These are phyloP conservation scores for Panthera tigris DNA, from an alignment of 2,113 vertebrate genomes.

Conservation along the genomic window DNA sequence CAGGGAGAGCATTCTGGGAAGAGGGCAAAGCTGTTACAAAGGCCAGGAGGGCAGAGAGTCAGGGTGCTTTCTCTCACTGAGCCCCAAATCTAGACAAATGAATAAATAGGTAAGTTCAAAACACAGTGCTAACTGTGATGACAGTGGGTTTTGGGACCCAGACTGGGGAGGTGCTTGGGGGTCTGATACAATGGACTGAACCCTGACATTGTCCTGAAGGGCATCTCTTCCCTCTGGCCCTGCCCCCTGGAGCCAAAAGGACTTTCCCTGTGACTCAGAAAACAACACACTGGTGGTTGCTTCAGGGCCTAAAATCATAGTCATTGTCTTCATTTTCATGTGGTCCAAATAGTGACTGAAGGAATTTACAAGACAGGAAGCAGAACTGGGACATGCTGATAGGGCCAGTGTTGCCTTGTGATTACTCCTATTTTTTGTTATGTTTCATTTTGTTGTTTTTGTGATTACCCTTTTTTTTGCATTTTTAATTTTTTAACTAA, in stretches of 20 bases:
- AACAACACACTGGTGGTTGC: not conserved
- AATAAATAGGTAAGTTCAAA: not conserved
- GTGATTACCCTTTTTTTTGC: not conserved
- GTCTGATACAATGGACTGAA: not conserved
- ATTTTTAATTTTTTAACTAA: too few species aligned
- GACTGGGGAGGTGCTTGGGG: not conserved
- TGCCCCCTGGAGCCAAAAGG: not conserved
- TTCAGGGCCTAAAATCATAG: not conserved
- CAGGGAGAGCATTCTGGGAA: not conserved
- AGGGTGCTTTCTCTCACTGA: not conserved
- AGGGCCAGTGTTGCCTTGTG: not conserved
- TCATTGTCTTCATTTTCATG: not conserved
- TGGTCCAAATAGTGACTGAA: not conserved
- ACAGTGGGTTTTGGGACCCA: not conserved
- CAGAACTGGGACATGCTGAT: slow-evolving; percentile 26
- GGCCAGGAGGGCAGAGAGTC: not conserved
- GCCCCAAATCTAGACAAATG: not conserved
- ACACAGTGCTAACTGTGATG: not conserved
- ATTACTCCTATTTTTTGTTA: not conserved
- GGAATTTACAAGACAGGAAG: not conserved
- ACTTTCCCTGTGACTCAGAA: not conserved
- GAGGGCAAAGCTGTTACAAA: not conserved
- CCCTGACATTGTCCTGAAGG: not conserved
- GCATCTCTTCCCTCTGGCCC: not conserved
- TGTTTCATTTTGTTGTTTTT: too few species aligned